Evolutionary conservation across 2,888 invertebrate genomes (phyloP).

Genomic region (Ornithoptera priamus): DNA sequence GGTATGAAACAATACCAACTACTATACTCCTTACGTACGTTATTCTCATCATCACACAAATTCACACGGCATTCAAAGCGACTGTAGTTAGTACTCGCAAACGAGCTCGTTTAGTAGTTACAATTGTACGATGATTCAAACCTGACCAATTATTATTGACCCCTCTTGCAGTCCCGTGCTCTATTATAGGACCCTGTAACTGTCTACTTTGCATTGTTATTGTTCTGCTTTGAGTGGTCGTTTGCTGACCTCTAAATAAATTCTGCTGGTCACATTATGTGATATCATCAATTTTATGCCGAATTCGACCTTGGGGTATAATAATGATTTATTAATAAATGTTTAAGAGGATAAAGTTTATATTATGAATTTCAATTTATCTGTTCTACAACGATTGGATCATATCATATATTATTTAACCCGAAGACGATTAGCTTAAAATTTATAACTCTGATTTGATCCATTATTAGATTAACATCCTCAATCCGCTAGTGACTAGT

Average conservation of each 20-base stretch:
- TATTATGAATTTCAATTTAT: too few species aligned
- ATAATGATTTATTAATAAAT: conserved; percentile 47
- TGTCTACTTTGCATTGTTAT: conserved; percentile 27
- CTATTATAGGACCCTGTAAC: conserved; percentile 27
- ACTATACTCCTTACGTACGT: conserved; percentile 32
- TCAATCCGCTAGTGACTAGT: too few species aligned
- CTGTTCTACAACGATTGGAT: too few species aligned
- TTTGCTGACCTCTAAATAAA: conserved; percentile 44
- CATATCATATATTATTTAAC: too few species aligned
- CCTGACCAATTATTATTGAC: conserved; percentile 42
- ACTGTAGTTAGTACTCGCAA: conserved; percentile 10
- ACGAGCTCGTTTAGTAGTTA: conserved; percentile 41
- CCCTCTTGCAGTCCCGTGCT: conserved; percentile 39
- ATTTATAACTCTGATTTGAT: too few species aligned
- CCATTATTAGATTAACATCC: too few species aligned
- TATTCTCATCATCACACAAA: conserved; percentile 42
- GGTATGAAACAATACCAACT: conserved; percentile 4
- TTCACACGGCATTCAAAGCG: conserved; percentile 21
- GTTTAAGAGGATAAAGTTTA: neutral
- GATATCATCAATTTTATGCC: conserved; percentile 58
- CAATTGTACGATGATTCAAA: conserved; percentile 50
- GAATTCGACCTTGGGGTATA: conserved; percentile 59
- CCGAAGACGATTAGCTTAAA: too few species aligned
- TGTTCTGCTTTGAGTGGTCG: conserved; percentile 40
- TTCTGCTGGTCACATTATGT: conserved; percentile 44